Base-by-base conservation (phyloP, 2,113 vertebrate species). In the Ammospiza caudacuta region DNA sequence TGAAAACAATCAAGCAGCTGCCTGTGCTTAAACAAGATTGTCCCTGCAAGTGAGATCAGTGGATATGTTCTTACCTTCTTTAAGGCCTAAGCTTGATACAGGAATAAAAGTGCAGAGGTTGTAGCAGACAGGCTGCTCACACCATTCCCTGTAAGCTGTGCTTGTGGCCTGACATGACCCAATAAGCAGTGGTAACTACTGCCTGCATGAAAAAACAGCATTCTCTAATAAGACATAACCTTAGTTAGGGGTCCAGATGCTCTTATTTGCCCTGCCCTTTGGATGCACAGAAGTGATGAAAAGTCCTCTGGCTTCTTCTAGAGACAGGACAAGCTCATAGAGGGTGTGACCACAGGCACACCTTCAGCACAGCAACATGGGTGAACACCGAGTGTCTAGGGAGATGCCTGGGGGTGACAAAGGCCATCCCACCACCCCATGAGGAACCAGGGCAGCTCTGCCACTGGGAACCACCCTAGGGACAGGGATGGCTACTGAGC, bases 61-160 rank as follows among this genome's bases (percentile, higher is more conserved):
- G 0, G 33, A 18, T 63, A 57, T 12, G 9, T 58, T 85, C 70
- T 70, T 47, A 55, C 8, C 16, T 83, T 67, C 35, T 67, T 68
- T 33, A 68, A 68, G 58, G 20, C n/a, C 58, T 79, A 87, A 76
- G 9, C 7, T 41, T 66, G 49, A 58, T 47, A 39, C 35, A 64
- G 24, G 80, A 69, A 76, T 49, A 49, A 41, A 75, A 24, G 7
- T 43, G 29, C 23, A 83, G 63, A 82, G 5, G 5, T 54, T 79
- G 9, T 79, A 62, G 24, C 74, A 72, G n/a, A 41, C 15, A 62
- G 29, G 27, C 9, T 75, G 24, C 41, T 14, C 2, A 12, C 22
- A 46, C 28, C 15, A 4, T 37, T 20, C 12, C 13, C 17, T 41
- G 13, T 0, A 0, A 58, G 49, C 25, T 89, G 31, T 3, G 2